Base-by-base conservation (phyloP, 2,797 vertebrate species). In the Darevskia mixta region DNA sequence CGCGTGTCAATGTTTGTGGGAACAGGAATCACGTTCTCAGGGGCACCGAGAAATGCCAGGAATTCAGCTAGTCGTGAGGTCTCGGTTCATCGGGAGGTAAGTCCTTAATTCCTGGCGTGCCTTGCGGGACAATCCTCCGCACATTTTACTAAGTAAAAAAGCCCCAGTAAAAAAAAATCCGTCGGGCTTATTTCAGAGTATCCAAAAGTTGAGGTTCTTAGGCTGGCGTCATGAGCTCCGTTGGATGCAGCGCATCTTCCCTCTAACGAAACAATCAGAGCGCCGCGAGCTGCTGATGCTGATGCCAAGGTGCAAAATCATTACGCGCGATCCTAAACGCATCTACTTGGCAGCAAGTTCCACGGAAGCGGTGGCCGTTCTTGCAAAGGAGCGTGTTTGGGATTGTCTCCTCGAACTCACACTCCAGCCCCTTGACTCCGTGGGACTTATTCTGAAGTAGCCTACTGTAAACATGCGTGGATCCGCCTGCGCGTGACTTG, bases 71-170 rank as follows among this genome's bases (percentile, higher is more conserved):
- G 23, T 64, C 2, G 5, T 80, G 55, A 35, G 38, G 4, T 55
- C 17, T 66, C 13, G 17, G 32, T 10, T 11, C 5, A 10, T 32
- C 8, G 75, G 83, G 90, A 87, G 82, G 83, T 90, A 73, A 89
- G 69, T 87, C 85, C 86, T 89, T 93, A 92, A 82, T 25, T 85
- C 38, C 84, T 76, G 67, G 85, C 78, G 67, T 79, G 91, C 89
- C 89, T 95, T 86, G 83, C 86, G 38, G 20, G 89, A 32, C 25
- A 32, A 78, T 17, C 13, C 17, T 45, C 13, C 23, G 13, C 76
- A 8, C 25, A 49, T 49, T 49, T 78, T 55, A 15, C 13, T 55
- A 55, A 15, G 49, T 55, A 10, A 15, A 55, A 55, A 55, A 55
- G 13, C 49, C 20, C 72, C n/a, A 20, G 35, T 75, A 55, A 55